A percentile compares a stretch with the other conserved stretches of the same genome.
Evolutionary conservation across 92 coral and sea anemone genomes (phyloP).

Genomic region (Scolanthus callimorphus): DNA sequence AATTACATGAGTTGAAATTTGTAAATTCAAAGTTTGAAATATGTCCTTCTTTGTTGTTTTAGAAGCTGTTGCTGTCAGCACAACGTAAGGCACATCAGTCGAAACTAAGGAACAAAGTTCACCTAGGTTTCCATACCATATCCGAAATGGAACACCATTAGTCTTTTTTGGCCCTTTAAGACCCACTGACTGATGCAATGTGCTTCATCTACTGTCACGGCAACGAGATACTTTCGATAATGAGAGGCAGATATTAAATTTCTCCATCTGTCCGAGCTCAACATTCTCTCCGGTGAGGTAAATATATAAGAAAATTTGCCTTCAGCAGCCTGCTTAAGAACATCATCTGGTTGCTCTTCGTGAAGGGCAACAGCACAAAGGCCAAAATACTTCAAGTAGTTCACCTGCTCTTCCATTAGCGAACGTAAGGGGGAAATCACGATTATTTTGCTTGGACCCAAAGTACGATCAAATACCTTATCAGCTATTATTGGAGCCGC

Average conservation of each 20-base stretch:
- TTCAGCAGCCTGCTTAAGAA: slow-evolving; percentile 25
- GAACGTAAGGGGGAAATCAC: slow-evolving; percentile 32
- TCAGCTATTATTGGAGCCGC: slow-evolving; percentile 37
- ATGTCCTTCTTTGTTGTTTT: slow-evolving; percentile 33
- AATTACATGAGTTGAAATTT: slow-evolving; percentile 18
- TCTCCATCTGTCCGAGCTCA: slow-evolving; percentile 34
- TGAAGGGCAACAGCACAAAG: slow-evolving; percentile 42
- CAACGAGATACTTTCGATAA: slow-evolving; percentile 25
- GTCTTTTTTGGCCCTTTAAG: slow-evolving; percentile 13
- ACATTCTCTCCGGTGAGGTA: slow-evolving; percentile 41
- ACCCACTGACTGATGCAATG: slow-evolving; percentile 50
- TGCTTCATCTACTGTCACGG: slow-evolving; percentile 44
- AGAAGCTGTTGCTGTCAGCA: slow-evolving; percentile 43
- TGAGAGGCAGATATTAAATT: slow-evolving; percentile 12
- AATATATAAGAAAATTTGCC: slow-evolving; percentile 35
- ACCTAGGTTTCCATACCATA: slow-evolving; percentile 48
- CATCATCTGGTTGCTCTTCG: slow-evolving; percentile 40
- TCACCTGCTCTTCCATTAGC: slow-evolving; percentile 53
- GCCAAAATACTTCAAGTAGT: slow-evolving; percentile 16
- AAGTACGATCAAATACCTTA: slow-evolving; percentile 22
- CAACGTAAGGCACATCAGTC: slow-evolving; percentile 23
- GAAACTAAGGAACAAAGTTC: slow-evolving; percentile 30
- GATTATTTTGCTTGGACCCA: slow-evolving; percentile 34
- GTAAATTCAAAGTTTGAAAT: slow-evolving; percentile 27
- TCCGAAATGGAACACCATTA: slow-evolving; percentile 26